These are phyloP conservation scores for Drosophila pseudotalamancana DNA, from an alignment of 2,888 invertebrate species.

Conservation along the genomic window DNA sequence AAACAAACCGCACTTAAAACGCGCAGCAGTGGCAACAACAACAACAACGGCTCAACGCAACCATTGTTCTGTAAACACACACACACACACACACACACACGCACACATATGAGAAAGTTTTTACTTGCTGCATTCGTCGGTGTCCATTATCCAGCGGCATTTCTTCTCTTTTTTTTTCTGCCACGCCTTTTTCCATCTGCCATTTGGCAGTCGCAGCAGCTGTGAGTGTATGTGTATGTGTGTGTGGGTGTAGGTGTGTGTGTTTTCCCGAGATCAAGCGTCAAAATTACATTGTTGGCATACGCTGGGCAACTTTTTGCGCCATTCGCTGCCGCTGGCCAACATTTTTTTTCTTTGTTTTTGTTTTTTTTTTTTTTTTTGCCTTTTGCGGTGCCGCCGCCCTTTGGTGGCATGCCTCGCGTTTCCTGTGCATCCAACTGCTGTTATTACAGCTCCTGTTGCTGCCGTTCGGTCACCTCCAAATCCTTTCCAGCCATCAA, in stretches of 20 bases:
- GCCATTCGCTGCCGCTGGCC: slow-evolving; percentile 32
- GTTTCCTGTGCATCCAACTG: slow-evolving; percentile 16
- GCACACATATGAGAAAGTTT: slow-evolving; percentile 21
- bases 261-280: slow-evolving; percentile 67
- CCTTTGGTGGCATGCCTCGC: slow-evolving; percentile 18
- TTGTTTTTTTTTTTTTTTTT: slow-evolving; percentile 34
- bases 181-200: slow-evolving; percentile 56
- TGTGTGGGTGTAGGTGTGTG: slow-evolving; percentile 22
- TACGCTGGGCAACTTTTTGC: slow-evolving; percentile 65
- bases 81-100: slow-evolving; percentile 13
- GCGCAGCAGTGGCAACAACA: slow-evolving; percentile 27
- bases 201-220: slow-evolving; percentile 45
- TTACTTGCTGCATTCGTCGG: slow-evolving; percentile 55
- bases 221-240: slow-evolving; percentile 10
- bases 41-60: slow-evolving; percentile 36
- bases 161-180: slow-evolving; percentile 35
- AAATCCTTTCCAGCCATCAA: slow-evolving; percentile 59
- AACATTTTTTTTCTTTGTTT: slow-evolving; percentile 44
- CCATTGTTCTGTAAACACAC: slow-evolving; percentile 52
- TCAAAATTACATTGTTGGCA: slow-evolving; percentile 80
- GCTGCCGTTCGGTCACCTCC: slow-evolving; percentile 62
- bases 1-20: slow-evolving; percentile 49
- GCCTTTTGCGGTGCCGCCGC: slow-evolving; percentile 28
- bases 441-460: slow-evolving; percentile 69
- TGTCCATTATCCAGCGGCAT: slow-evolving; percentile 67